phyloP scores from a whole-genome alignment of 2,113 vertebrate genomes.

The Opisthocomus hoazin region DNA sequence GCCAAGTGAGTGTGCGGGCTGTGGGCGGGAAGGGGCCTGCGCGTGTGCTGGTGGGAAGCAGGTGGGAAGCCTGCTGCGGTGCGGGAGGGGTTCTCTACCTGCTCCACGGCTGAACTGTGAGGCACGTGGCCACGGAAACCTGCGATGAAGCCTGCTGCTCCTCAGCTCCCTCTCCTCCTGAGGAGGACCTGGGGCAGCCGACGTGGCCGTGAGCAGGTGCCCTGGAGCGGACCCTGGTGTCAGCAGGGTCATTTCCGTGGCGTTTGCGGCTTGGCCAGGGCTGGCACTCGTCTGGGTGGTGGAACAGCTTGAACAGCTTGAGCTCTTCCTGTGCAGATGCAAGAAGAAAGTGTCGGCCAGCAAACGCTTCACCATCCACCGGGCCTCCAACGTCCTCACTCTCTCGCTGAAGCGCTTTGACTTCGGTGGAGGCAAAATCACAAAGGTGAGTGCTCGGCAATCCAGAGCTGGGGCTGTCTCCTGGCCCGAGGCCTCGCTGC shows the following conservation, averaged over 20 bases:
- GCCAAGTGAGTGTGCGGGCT: constrained; percentile 78
- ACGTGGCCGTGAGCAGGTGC: accelerated
- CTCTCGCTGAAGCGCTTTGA: constrained; percentile 92
- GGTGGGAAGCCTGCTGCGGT: background rate
- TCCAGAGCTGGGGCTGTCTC: background rate
- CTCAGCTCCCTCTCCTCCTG: background rate
- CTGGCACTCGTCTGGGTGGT: background rate
- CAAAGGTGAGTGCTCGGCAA: constrained; percentile 75
- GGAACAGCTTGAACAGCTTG: background rate
- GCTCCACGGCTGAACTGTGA: accelerated
- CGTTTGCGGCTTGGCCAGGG: background rate
- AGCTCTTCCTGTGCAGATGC: constrained; percentile 72
- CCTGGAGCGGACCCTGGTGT: background rate
- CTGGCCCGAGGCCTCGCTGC: background rate
- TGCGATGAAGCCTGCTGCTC: background rate
- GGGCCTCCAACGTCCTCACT: constrained; percentile 87
- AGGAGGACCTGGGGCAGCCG: background rate
- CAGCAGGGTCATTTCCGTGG: background rate
- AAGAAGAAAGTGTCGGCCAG: constrained; percentile 92
- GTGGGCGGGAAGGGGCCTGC: accelerated
- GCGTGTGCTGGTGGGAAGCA: background rate
- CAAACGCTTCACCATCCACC: constrained; percentile 91
- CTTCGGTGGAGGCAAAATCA: constrained; percentile 91
- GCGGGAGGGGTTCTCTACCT: background rate
- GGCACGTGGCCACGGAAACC: accelerated